Percentiles rank a stretch among this genome's conserved stretches.
phyloP scores from a whole-genome alignment of 2,797 vertebrate genomes.

The Sebastes oblongus region DNA sequence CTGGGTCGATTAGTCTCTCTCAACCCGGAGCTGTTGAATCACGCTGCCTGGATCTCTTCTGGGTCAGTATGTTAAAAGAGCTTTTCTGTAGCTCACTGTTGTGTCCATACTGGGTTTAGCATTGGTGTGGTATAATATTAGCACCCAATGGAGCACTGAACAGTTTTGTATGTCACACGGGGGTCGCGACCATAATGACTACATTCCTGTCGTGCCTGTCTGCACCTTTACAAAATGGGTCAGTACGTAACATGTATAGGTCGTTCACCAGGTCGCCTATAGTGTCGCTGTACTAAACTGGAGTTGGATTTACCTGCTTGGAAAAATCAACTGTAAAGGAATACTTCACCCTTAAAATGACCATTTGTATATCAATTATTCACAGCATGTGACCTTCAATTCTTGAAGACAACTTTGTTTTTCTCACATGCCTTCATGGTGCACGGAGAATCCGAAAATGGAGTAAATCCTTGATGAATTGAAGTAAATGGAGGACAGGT shows the following conservation, averaged over 20 bases:
- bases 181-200: not conserved
- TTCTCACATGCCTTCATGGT: not conserved
- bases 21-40: slow-evolving; percentile 20
- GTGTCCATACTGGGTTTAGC: slow-evolving; percentile 12
- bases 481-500: not conserved
- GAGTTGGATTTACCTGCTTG: not conserved
- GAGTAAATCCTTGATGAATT: not conserved
- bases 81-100: slow-evolving; percentile 11
- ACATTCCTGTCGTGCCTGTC: slow-evolving; percentile 16
- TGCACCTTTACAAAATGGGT: slow-evolving; percentile 22
- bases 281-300: not conserved
- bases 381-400: not conserved
- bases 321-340: not conserved
- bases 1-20: slow-evolving; percentile 32
- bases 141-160: slow-evolving; percentile 1
- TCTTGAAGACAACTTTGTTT: not conserved
- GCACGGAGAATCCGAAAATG: not conserved
- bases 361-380: not conserved
- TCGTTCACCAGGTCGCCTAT: not conserved
- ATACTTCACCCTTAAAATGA: not conserved
- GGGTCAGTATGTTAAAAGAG: not conserved
- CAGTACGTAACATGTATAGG: not conserved
- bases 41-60: not conserved
- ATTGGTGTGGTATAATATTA: slow-evolving; percentile 15
- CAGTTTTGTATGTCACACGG: slow-evolving; percentile 26